A percentile compares a stretch with the other conserved stretches of the same genome.
These are phyloP conservation scores for Troilus luridus DNA, from an alignment of 2,888 invertebrate genomes.

Conservation along the genomic window DNA sequence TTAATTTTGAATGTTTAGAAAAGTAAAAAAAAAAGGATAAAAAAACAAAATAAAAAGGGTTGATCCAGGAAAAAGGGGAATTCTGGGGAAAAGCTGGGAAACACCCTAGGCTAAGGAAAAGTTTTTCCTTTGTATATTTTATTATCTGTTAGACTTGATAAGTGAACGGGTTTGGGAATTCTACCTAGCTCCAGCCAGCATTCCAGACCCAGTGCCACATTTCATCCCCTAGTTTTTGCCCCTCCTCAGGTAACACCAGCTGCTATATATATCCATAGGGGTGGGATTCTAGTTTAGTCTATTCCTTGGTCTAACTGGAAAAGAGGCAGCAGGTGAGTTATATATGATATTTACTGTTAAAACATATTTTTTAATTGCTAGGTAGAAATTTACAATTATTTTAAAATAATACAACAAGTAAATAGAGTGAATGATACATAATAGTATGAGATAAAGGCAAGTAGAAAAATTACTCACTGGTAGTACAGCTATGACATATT, in stretches of 20 bases:
- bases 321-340: neutral
- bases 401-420: too few relatives aligned
- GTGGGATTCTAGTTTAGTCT: neutral
- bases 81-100: neutral
- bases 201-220: constrained; percentile 39
- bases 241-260: constrained; percentile 12
- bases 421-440: too few relatives aligned
- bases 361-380: too few relatives aligned
- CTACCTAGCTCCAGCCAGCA: constrained; percentile 23
- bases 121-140: constrained; percentile 40
- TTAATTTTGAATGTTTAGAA: neutral
- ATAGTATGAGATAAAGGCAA: too few relatives aligned
- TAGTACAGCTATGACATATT: too few relatives aligned
- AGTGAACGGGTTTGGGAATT: constrained; percentile 26
- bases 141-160: neutral
- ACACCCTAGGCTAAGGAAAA: constrained; percentile 21
- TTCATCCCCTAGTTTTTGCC: constrained; percentile 55
- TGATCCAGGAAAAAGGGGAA: constrained; percentile 11
- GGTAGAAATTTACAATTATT: too few relatives aligned
- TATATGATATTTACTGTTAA: too few relatives aligned
- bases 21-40: neutral
- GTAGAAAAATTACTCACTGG: too few relatives aligned
- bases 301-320: neutral
- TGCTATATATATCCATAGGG: neutral
- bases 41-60: neutral